Conservation (phyloP, 2,888 invertebrate genomes). For the Acanthopleura granulata region DNA sequence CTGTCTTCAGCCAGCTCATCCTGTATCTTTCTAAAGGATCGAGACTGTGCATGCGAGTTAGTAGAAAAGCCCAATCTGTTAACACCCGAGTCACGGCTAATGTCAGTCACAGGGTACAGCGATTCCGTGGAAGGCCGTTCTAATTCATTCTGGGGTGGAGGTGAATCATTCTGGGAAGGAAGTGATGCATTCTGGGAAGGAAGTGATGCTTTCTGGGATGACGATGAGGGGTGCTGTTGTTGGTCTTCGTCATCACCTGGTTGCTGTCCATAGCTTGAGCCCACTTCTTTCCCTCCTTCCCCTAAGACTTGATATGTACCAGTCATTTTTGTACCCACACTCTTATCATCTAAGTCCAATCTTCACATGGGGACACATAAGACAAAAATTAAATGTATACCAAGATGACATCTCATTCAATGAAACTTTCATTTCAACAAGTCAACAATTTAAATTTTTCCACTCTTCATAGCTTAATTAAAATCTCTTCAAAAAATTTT, state of each 20-base stretch:
- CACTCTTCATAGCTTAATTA: too few species aligned
- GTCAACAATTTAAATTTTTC: too few species aligned
- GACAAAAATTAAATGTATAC: too few species aligned
- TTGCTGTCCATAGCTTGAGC: not conserved
- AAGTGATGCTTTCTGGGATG: not conserved
- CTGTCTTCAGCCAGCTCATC: conserved; percentile 32
- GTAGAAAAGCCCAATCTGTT: conserved; percentile 20
- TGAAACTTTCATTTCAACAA: too few species aligned
- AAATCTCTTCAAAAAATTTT: too few species aligned
- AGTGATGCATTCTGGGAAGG: conserved; percentile 8
- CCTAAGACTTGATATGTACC: conserved; percentile 52
- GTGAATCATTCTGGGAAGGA: not conserved
- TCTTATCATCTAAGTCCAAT: conserved; percentile 42
- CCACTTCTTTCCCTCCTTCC: conserved; percentile 23
- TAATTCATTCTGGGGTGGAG: not conserved
- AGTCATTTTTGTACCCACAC: conserved; percentile 46
- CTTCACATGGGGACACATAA: conserved; percentile 29
- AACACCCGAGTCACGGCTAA: not conserved
- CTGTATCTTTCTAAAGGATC: conserved; percentile 46
- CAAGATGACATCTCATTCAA: too few species aligned
- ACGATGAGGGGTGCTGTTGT: not conserved
- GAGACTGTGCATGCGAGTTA: conserved; percentile 42
- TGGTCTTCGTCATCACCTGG: not conserved
- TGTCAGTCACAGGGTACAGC: not conserved
- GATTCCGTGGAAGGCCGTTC: not conserved